phyloP scores from a whole-genome alignment of 2,797 vertebrate species.

The Mallotus villosus region DNA sequence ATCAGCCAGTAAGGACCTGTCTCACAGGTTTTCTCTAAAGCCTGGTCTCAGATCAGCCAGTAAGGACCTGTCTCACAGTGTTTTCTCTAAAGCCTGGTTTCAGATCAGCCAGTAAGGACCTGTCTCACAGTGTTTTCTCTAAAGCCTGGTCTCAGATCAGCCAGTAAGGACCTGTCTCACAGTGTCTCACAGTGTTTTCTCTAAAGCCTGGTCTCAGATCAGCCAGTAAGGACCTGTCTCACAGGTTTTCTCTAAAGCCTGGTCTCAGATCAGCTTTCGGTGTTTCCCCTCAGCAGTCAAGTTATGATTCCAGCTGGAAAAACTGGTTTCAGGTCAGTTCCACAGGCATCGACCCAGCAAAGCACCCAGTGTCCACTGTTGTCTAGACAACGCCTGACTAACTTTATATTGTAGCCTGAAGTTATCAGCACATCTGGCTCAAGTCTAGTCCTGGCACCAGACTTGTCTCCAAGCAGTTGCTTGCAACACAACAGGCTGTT shows the following conservation, averaged over 20 bases:
- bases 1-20: constrained; percentile 17
- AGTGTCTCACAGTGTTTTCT: too few species aligned
- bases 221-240: constrained; percentile 15
- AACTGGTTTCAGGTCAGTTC: constrained; percentile 14
- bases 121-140: background rate
- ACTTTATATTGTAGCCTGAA: constrained; percentile 37
- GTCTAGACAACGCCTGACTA: constrained; percentile 37
- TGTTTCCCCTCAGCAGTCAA: too few species aligned
- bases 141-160: background rate
- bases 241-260: background rate
- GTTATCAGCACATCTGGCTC: constrained; percentile 45
- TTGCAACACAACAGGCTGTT: background rate
- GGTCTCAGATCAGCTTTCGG: background rate
- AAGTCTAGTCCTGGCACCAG: constrained; percentile 22
- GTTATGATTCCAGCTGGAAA: constrained; percentile 11
- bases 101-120: constrained; percentile 17
- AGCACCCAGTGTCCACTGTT: constrained; percentile 26
- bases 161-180: constrained; percentile 18
- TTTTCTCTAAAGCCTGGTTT: background rate
- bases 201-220: background rate
- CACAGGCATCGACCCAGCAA: background rate
- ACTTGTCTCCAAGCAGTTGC: constrained; percentile 1
- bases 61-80: constrained; percentile 12
- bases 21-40: background rate
- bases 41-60: constrained; percentile 4